Evolutionary conservation across 1,140 invertebrate species (phyloP).

Genomic region (Hyphantria cunea): DNA sequence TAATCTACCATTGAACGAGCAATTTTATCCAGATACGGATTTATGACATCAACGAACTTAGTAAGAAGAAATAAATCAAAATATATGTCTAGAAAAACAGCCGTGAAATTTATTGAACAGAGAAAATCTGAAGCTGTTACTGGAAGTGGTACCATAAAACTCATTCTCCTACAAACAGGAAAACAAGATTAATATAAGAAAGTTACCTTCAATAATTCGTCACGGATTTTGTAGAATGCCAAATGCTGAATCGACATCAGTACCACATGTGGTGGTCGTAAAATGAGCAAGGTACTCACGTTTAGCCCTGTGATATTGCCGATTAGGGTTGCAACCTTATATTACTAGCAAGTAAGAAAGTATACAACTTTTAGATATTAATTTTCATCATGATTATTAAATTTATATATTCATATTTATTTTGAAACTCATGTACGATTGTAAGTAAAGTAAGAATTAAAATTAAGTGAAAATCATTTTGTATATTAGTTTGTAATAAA

Average conservation of each 20-base stretch:
- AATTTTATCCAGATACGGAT: constrained; percentile 22
- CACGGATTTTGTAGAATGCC: constrained; percentile 16
- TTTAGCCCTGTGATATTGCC: constrained; percentile 17
- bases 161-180: constrained; percentile 23
- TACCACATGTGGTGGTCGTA: constrained; percentile 34
- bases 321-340: constrained; percentile 16
- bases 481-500: too few relatives aligned
- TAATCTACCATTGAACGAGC: constrained; percentile 14
- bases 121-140: constrained; percentile 10
- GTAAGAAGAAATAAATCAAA: constrained; percentile 16
- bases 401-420: too few relatives aligned
- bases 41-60: constrained; percentile 12
- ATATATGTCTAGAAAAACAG: constrained; percentile 19
- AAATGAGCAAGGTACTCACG: constrained; percentile 18
- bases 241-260: constrained; percentile 21
- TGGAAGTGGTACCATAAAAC: constrained; percentile 8
- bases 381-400: too few relatives aligned
- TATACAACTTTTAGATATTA: too few relatives aligned
- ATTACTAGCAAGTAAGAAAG: too few relatives aligned
- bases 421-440: too few relatives aligned
- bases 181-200: constrained; percentile 33
- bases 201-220: constrained; percentile 37
- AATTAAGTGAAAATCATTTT: too few relatives aligned
- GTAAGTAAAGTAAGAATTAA: too few relatives aligned
- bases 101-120: neutral